A percentile compares a stretch with the other conserved stretches of the same genome.
phyloP scores from a whole-genome alignment of 2,888 invertebrate species.

The Hylaea fasciaria region DNA sequence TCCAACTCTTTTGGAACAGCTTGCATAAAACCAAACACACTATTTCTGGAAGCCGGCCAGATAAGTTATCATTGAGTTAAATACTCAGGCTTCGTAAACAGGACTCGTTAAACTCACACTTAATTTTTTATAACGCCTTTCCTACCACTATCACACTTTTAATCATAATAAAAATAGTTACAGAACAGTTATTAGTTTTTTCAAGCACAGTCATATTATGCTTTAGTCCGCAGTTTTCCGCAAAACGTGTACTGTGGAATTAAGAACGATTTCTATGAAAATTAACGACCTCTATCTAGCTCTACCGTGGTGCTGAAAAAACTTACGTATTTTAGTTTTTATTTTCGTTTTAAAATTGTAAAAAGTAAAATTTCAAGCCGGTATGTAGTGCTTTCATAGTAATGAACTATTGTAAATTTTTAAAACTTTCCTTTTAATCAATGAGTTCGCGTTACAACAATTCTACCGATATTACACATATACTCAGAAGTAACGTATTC shows the following conservation, averaged over 20 bases:
- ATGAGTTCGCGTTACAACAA: too few species aligned
- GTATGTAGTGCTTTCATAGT: too few species aligned
- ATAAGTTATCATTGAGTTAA: background rate
- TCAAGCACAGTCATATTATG: slow-evolving; percentile 6
- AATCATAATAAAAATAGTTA: slow-evolving; percentile 32
- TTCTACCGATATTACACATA: background rate
- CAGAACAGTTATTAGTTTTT: slow-evolving; percentile 1
- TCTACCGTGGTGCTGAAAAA: slow-evolving; percentile 13
- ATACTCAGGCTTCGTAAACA: background rate
- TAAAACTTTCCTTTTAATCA: too few species aligned
- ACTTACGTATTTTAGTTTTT: slow-evolving; percentile 2
- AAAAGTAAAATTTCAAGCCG: too few species aligned
- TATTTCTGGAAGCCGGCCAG: too few species aligned
- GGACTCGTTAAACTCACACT: background rate
- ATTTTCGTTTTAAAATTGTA: too few species aligned
- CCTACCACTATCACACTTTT: slow-evolving; percentile 2
- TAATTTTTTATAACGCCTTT: background rate
- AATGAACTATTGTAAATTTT: too few species aligned
- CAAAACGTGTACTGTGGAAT: slow-evolving; percentile 41
- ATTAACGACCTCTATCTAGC: slow-evolving; percentile 33
- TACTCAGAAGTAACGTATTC: background rate
- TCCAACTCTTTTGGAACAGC: too few species aligned
- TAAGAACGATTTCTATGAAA: slow-evolving; percentile 45
- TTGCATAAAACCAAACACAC: background rate
- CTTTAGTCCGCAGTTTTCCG: slow-evolving; percentile 13